Evolutionary conservation across 2,888 invertebrate species (phyloP).

Genomic region (Ornithoptera alexandrae): DNA sequence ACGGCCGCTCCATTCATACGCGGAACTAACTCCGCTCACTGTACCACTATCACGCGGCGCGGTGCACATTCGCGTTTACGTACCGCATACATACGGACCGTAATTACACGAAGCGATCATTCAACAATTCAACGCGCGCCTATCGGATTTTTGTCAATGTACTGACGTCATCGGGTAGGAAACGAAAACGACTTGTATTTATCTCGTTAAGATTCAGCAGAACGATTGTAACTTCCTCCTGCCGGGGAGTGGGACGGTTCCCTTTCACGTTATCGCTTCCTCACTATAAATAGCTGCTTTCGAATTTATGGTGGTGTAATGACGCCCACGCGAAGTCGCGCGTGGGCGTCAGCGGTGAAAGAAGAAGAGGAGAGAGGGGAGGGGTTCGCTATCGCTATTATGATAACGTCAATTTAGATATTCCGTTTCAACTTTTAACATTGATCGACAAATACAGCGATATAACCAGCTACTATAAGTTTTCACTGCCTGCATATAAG

Average conservation of each 20-base stretch:
- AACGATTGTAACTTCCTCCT: slow-evolving; percentile 37
- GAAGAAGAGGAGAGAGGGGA: slow-evolving; percentile 18
- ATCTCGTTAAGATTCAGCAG: slow-evolving; percentile 22
- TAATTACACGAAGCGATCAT: slow-evolving; percentile 16
- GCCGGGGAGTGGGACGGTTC: slow-evolving; percentile 46
- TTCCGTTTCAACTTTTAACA: slow-evolving; percentile 10
- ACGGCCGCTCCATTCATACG: slow-evolving; percentile 64
- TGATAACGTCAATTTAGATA: slow-evolving; percentile 27
- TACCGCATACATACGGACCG: slow-evolving; percentile 28
- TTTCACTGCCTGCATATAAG: too few species aligned
- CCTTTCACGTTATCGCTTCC: slow-evolving; percentile 57
- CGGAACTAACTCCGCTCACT: slow-evolving; percentile 51
- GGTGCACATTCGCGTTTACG: slow-evolving; percentile 34
- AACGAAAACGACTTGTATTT: slow-evolving; percentile 19
- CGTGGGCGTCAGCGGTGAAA: slow-evolving; percentile 20
- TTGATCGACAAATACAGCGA: too few species aligned
- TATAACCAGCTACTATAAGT: too few species aligned
- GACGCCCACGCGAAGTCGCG: slow-evolving; percentile 51
- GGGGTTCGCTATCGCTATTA: slow-evolving; percentile 18
- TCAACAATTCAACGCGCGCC: slow-evolving; percentile 19
- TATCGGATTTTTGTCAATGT: slow-evolving; percentile 31
- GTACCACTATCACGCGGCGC: slow-evolving; percentile 47
- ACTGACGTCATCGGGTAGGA: slow-evolving; percentile 22
- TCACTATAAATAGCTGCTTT: slow-evolving; percentile 66
- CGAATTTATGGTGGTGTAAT: slow-evolving; percentile 61